phyloP scores from a whole-genome alignment of 2,888 invertebrate genomes.

The Coleophora deauratella region DNA sequence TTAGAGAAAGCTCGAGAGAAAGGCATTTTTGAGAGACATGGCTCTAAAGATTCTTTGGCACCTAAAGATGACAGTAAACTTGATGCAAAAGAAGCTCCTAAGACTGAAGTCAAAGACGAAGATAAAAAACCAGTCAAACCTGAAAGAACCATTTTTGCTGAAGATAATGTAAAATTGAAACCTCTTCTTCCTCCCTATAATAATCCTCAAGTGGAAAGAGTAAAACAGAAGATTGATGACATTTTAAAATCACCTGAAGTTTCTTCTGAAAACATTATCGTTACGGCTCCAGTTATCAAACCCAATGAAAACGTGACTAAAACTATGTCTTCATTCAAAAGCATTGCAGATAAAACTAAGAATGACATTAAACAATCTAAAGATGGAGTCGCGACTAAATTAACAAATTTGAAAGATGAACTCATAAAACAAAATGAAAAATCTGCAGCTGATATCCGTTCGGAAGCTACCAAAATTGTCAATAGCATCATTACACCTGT shows the following conservation, averaged over 20 bases:
- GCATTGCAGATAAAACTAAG: slow-evolving; percentile 39
- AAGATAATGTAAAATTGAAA: slow-evolving; percentile 54
- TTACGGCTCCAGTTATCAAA: slow-evolving; percentile 23
- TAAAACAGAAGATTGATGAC: slow-evolving; percentile 62
- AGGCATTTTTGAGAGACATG: slow-evolving; percentile 58
- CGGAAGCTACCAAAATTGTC: slow-evolving; percentile 57
- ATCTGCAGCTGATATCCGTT: slow-evolving; percentile 42
- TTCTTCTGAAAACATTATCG: slow-evolving; percentile 57
- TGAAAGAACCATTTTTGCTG: slow-evolving; percentile 34
- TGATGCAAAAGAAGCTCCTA: slow-evolving; percentile 23
- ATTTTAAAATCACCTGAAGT: slow-evolving; percentile 65
- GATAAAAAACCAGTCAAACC: slow-evolving; percentile 38
- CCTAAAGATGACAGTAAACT: slow-evolving; percentile 40
- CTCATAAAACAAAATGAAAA: slow-evolving; percentile 42
- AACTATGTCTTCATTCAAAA: slow-evolving; percentile 36
- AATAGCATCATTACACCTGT: slow-evolving; percentile 66
- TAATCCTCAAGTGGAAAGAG: slow-evolving; percentile 64
- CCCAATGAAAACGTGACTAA: slow-evolving; percentile 31
- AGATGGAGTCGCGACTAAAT: slow-evolving; percentile 35
- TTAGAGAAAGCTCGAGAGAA: slow-evolving; percentile 69
- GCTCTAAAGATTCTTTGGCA: slow-evolving; percentile 61
- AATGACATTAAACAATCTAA: slow-evolving; percentile 36
- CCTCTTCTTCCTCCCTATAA: slow-evolving; percentile 61
- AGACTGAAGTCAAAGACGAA: slow-evolving; percentile 18
- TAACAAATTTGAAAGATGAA: slow-evolving; percentile 41